phyloP scores from a whole-genome alignment of 2,113 vertebrate genomes.

The Onychostruthus taczanowskii region DNA sequence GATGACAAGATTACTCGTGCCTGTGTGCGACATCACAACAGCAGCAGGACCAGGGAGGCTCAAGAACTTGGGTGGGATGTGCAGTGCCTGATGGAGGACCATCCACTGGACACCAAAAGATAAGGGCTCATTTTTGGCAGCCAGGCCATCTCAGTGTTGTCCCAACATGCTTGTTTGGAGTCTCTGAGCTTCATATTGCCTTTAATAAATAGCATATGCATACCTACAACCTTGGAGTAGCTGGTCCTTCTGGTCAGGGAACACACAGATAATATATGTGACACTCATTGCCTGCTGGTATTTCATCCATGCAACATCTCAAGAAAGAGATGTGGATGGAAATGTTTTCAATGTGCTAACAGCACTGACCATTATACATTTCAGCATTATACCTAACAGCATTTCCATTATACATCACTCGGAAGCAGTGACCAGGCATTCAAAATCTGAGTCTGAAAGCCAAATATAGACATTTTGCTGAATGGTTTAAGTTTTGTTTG shows the following conservation, averaged over 20 bases:
- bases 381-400: too few species aligned
- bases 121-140: not conserved
- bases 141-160: not conserved
- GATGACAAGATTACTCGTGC: not conserved
- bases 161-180: not conserved
- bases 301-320: not conserved
- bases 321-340: not conserved
- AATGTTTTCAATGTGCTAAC: not conserved
- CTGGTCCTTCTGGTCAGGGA: not conserved
- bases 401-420: not conserved
- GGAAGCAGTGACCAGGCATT: not conserved
- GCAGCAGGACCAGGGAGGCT: not conserved
- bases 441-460: not conserved
- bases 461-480: not conserved
- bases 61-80: not conserved
- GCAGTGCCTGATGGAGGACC: not conserved
- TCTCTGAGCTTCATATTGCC: not conserved
- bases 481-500: not conserved
- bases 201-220: not conserved
- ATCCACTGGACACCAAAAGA: not conserved
- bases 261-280: not conserved
- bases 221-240: accelerated
- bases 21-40: not conserved
- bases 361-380: not conserved
- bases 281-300: not conserved